A percentile compares a stretch with the other conserved stretches of the same genome.
Conservation (phyloP, 2,888 invertebrate genomes). For the Trichogramma dendrolimi region DNA sequence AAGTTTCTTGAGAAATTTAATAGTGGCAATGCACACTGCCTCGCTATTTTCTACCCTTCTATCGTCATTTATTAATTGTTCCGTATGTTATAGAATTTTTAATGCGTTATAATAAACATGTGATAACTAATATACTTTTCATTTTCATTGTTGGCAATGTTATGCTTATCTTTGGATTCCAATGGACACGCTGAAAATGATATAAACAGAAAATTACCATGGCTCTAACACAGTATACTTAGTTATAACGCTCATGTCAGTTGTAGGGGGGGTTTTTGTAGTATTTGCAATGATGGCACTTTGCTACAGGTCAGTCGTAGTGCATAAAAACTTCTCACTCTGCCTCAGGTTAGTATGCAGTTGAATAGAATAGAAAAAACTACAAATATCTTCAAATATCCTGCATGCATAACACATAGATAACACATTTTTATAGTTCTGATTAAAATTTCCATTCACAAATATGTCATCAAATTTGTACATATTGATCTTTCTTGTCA, state of each 20-base stretch:
- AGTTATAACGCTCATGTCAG: conserved; percentile 96
- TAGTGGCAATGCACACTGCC: too few species aligned
- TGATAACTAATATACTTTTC: neutral
- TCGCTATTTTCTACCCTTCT: too few species aligned
- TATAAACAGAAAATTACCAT: conserved; percentile 83
- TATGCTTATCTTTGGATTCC: too few species aligned
- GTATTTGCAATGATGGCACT: conserved; percentile 98
- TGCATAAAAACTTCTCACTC: conserved; percentile 98
- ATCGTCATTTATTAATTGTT: neutral
- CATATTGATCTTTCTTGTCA: too few species aligned
- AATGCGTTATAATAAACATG: neutral
- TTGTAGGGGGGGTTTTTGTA: conserved; percentile 98
- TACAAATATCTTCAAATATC: too few species aligned
- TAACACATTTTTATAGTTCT: too few species aligned
- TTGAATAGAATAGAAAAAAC: conserved; percentile 45
- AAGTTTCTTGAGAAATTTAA: too few species aligned
- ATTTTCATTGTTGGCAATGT: too few species aligned
- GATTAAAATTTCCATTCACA: too few species aligned
- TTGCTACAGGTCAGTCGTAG: conserved; percentile 99
- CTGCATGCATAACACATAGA: too few species aligned
- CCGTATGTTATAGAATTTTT: neutral
- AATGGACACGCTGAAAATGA: too few species aligned
- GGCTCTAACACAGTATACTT: conserved; percentile 96
- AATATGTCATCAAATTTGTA: too few species aligned
- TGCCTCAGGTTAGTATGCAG: conserved; percentile 97